Conservation (phyloP, 2,888 invertebrate species). For the Phania funesta region DNA sequence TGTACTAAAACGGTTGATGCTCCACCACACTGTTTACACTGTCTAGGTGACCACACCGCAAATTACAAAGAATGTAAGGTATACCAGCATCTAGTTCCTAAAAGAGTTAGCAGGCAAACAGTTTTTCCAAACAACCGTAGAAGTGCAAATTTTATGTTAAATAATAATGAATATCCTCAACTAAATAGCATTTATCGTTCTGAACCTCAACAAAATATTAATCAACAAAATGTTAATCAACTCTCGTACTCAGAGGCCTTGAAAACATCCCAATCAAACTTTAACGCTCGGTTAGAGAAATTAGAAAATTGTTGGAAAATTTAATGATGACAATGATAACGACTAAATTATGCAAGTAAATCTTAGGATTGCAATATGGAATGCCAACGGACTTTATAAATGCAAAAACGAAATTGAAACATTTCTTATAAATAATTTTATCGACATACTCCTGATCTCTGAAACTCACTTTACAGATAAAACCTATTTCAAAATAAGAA, state of each 20-base stretch:
- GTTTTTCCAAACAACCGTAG: background rate
- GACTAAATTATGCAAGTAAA: too few species aligned
- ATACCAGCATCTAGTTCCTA: background rate
- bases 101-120: background rate
- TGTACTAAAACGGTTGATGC: background rate
- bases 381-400: background rate
- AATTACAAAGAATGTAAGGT: background rate
- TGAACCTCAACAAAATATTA: background rate
- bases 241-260: background rate
- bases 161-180: background rate
- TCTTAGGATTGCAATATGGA: background rate
- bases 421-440: background rate
- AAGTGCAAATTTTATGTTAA: background rate
- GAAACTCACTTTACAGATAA: background rate
- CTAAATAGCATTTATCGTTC: background rate
- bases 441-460: background rate
- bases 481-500: background rate
- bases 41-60: background rate
- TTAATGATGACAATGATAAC: too few species aligned
- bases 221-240: background rate
- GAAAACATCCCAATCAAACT: background rate
- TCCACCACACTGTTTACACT: background rate
- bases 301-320: background rate
- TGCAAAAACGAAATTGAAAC: background rate
- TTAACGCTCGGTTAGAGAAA: background rate